Percentiles rank a stretch among this genome's conserved stretches.
Conservation (phyloP, 23 tunicate genomes). For the Diplosoma virens region DNA sequence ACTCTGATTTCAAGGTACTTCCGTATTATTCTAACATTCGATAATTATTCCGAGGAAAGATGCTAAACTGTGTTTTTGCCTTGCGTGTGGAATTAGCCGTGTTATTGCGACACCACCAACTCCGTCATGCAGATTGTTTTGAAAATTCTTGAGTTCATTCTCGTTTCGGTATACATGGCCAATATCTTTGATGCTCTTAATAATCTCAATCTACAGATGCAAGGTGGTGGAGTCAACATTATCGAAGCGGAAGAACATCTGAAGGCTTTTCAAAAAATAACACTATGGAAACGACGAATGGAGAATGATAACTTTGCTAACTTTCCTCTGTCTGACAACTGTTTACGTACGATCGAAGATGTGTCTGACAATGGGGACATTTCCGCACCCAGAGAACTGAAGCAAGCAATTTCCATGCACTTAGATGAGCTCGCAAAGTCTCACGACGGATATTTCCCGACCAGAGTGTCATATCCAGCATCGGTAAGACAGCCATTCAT, state of each 20-base stretch:
- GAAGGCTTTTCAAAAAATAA: conserved; percentile 9
- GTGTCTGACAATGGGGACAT: conserved; percentile 27
- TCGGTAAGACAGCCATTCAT: conserved; percentile 35
- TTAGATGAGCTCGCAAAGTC: conserved; percentile 58
- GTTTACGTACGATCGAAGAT: conserved; percentile 41
- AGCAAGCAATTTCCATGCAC: conserved; percentile 52
- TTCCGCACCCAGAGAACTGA: conserved; percentile 45
- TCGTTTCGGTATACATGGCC: conserved; percentile 47
- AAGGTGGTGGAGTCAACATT: conserved; percentile 51
- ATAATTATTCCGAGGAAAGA: conserved; percentile 36
- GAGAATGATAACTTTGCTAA: conserved; percentile 34
- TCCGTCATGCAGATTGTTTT: conserved; percentile 35
- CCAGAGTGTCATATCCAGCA: conserved; percentile 38
- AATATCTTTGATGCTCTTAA: conserved; percentile 57
- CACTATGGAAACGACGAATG: background rate
- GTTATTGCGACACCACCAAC: conserved; percentile 46
- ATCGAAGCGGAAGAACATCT: conserved; percentile 47
- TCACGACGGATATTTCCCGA: conserved; percentile 33
- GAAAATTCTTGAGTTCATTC: conserved; percentile 35
- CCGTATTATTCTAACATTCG: conserved; percentile 53
- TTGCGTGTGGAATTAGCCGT: conserved; percentile 23
- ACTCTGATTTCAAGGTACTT: conserved; percentile 58
- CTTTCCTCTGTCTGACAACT: conserved; percentile 46
- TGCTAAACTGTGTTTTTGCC: conserved; percentile 47
- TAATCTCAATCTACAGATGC: conserved; percentile 32